These are phyloP conservation scores for Bucorvus abyssinicus DNA, from an alignment of 2,797 vertebrate species.

Conservation along the genomic window DNA sequence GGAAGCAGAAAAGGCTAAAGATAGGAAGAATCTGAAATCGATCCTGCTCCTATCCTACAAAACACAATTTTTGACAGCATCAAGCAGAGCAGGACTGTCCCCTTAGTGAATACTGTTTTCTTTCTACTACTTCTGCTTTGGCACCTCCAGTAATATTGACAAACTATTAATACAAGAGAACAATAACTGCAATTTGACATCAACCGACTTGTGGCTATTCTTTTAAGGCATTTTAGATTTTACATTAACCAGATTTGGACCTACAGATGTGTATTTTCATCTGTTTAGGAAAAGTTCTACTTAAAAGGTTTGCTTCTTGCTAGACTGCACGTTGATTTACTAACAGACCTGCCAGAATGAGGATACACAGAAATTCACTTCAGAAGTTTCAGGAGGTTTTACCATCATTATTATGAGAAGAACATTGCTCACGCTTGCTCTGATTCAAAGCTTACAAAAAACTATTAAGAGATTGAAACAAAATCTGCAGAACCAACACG, in stretches of 20 bases:
- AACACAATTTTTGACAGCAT: background rate
- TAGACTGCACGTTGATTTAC: background rate
- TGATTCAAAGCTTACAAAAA: background rate
- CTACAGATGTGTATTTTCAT: background rate
- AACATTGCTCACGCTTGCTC: background rate
- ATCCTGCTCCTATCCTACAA: background rate
- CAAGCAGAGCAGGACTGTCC: background rate
- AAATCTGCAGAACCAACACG: background rate
- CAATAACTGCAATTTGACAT: background rate
- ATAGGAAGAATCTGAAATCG: background rate
- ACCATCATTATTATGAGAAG: background rate
- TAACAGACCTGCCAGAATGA: background rate
- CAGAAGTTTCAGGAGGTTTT: background rate
- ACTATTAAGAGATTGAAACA: background rate
- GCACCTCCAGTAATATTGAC: background rate
- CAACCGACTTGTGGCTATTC: background rate
- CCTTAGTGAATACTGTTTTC: background rate
- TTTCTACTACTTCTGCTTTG: background rate
- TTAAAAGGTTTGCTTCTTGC: background rate
- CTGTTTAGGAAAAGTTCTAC: background rate
- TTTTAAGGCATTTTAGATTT: background rate
- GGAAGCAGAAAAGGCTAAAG: background rate
- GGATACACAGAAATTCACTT: background rate
- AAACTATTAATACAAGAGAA: background rate
- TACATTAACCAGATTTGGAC: background rate